Conservation (phyloP, 2,797 vertebrate species). For the Pipistrellus pygmaeus region DNA sequence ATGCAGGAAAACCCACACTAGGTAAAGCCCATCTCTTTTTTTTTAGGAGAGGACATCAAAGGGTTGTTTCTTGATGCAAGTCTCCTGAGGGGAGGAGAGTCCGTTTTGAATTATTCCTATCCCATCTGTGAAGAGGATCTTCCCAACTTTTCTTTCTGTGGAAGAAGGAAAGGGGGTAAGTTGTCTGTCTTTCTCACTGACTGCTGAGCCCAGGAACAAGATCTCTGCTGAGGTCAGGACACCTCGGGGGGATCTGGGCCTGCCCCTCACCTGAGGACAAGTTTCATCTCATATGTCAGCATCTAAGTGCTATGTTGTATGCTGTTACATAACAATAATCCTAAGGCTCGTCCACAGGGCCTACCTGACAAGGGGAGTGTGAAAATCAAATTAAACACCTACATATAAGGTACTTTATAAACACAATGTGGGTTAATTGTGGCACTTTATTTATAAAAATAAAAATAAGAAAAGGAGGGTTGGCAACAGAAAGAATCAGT, state of each 20-base stretch:
- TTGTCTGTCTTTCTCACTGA: background rate
- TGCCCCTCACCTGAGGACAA: background rate
- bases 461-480: background rate
- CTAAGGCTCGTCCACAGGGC: background rate
- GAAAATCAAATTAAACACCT: background rate
- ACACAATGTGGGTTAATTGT: background rate
- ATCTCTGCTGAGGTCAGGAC: too few species aligned
- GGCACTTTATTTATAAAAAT: background rate
- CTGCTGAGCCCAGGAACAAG: background rate
- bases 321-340: background rate
- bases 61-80: constrained; percentile 73
- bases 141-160: constrained; percentile 86
- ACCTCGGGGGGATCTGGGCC: fast-evolving
- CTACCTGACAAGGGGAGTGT: background rate
- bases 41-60: constrained; percentile 84
- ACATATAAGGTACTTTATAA: background rate
- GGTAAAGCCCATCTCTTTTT: constrained; percentile 50
- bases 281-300: background rate
- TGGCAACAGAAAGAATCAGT: background rate
- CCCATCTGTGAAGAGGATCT: constrained; percentile 77
- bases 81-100: constrained; percentile 77
- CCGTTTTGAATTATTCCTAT: constrained; percentile 77
- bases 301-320: background rate
- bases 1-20: fast-evolving
- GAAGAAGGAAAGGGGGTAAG: constrained; percentile 90